Percentiles rank a stretch among this genome's conserved stretches.
Evolutionary conservation across 2,888 invertebrate genomes (phyloP).

Genomic region (Barypeithes pellucidus): DNA sequence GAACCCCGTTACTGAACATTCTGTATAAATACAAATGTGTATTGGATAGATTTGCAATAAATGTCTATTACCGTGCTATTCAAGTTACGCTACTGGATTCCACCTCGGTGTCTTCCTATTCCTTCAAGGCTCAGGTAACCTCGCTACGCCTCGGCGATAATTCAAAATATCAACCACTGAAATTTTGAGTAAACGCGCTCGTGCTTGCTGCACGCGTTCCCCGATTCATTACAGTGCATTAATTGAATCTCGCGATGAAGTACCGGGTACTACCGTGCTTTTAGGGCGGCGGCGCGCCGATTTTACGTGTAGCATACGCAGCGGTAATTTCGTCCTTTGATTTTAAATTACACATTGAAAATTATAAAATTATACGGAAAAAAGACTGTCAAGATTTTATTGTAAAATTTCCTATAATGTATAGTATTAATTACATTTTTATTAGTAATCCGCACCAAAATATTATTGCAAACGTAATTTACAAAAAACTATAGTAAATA

Average conservation of each 20-base stretch:
- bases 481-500: no score
- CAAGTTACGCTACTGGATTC: constrained; percentile 24
- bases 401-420: no score
- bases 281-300: constrained; percentile 32
- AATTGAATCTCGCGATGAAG: constrained; percentile 30
- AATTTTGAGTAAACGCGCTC: constrained; percentile 27
- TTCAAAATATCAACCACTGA: constrained; percentile 24
- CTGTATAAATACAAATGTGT: no score
- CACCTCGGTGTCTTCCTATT: constrained; percentile 20
- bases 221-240: constrained; percentile 39
- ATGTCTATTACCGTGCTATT: not conserved
- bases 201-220: constrained; percentile 27
- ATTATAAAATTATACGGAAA: not conserved
- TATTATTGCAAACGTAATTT: no score
- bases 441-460: no score
- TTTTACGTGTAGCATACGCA: constrained; percentile 22
- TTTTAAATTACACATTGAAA: constrained; percentile 8
- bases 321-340: constrained; percentile 12
- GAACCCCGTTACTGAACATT: no score
- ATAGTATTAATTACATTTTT: no score
- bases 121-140: constrained; percentile 22
- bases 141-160: constrained; percentile 13
- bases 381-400: no score
- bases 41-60: no score
- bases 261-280: constrained; percentile 38